phyloP scores from a whole-genome alignment of 2,888 invertebrate species.

The Oscheius onirici region DNA sequence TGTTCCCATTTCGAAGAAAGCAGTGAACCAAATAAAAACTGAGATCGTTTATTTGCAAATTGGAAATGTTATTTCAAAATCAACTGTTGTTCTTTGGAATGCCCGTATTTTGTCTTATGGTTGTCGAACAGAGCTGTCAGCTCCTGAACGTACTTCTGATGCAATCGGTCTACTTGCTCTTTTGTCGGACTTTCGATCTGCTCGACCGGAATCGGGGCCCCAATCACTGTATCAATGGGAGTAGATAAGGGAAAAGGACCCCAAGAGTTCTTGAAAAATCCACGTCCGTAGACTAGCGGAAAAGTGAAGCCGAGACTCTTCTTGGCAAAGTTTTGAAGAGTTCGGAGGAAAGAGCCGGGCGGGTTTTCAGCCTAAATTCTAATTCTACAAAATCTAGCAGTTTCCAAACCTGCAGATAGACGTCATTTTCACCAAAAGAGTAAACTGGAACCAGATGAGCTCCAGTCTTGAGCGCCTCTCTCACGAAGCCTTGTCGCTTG shows the following conservation, averaged over 20 bases:
- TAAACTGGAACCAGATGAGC: conserved; percentile 73
- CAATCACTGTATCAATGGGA: conserved; percentile 88
- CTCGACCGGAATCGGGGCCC: conserved; percentile 83
- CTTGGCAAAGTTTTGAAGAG: conserved; percentile 47
- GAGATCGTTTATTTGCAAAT: neutral
- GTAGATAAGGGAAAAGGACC: conserved; percentile 85
- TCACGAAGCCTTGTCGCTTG: conserved; percentile 54
- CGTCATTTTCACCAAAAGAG: conserved; percentile 73
- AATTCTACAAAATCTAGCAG: neutral
- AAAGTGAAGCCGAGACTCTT: conserved; percentile 70
- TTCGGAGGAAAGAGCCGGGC: conserved; percentile 38
- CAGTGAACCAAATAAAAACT: neutral
- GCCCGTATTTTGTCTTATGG: conserved; percentile 83
- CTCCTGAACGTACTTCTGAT: conserved; percentile 80
- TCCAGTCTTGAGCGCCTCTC: conserved; percentile 58
- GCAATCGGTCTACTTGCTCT: conserved; percentile 83
- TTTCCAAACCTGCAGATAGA: conserved; percentile 59
- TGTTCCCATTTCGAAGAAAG: too few species aligned
- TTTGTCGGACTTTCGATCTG: conserved; percentile 80
- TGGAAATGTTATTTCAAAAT: conserved; percentile 22
- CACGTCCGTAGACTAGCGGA: conserved; percentile 76
- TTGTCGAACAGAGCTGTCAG: conserved; percentile 83
- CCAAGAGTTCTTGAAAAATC: conserved; percentile 88
- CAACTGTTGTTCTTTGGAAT: conserved; percentile 46
- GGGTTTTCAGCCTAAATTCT: conserved; percentile 27